Evolutionary conservation across 2,113 vertebrate genomes (phyloP), one percentile per base, ranked within the genome.

Genomic region (Ginglymostoma cirratum): DNA sequence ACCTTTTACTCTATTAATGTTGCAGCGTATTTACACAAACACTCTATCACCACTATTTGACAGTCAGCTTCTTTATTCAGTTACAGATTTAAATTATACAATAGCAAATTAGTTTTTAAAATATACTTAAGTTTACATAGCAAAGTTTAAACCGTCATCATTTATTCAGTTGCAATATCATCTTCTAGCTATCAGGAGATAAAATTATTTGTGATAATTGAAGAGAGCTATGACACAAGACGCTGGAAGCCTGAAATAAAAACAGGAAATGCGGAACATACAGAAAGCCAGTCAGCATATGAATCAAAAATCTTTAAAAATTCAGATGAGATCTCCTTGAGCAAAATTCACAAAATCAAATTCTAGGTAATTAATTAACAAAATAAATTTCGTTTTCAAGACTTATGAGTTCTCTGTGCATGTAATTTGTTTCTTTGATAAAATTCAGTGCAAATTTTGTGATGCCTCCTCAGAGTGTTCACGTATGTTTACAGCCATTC

Each of bases 371-470:
- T 38, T 67, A 7, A 93, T 93, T 38, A 66, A 2, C 1, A 93
- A 93, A 38, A n/a, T 38, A 19, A 21, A 93, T 30, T 52, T 72
- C 67, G 3, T 95, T 3, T 83, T 38, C 34, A n/a, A 70, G 69
- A 24, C 34, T 93, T n/a, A 93, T 72, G 69, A 69, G 1, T 94
- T 72, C 42, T 23, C 42, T 34, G 92, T 45, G 67, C 94, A 69
- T 15, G 14, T 27, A 76, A 27, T 95, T 72, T 48, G 23, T 95
- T 69, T 45, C 23, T 27, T 70, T 70, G 19, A 45, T 69, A 69
- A 70, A 94, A 72, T 38, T 45, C 94, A 95, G 69, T 95, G 52
- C 94, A 95, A 95, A 38, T 45, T 30, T 48, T 76, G 48, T 90
- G 2, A 15, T 72, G 14, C 72, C 34, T 30, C 55, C 27, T 30